These are phyloP conservation scores for Microtus richardsoni DNA, from an alignment of 2,113 vertebrate species.

Conservation along the genomic window DNA sequence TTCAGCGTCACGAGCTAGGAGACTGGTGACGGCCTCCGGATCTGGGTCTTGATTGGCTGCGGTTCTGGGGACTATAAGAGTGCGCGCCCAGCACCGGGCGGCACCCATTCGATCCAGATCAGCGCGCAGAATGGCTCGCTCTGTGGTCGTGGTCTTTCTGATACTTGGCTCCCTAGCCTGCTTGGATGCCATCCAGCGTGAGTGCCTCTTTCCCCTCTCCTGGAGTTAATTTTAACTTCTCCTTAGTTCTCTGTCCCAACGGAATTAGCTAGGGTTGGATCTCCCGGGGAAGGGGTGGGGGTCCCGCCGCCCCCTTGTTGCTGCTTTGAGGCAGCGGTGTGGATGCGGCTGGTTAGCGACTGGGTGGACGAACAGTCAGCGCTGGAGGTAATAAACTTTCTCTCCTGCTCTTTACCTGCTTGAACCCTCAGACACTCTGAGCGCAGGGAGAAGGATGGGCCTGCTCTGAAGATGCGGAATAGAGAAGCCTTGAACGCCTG, in stretches of 20 bases:
- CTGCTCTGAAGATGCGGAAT: neutral
- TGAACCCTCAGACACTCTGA: rapidly evolving
- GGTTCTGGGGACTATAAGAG: rapidly evolving
- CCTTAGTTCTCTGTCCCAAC: neutral
- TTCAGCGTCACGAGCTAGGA: rapidly evolving
- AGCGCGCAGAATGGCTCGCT: neutral
- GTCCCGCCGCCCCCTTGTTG: neutral
- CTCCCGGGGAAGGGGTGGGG: neutral
- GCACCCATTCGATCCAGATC: rapidly evolving
- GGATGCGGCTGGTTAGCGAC: neutral
- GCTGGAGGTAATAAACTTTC: neutral
- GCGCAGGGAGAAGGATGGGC: neutral
- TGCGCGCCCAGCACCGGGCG: rapidly evolving
- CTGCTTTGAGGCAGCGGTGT: neutral
- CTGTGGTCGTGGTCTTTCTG: rapidly evolving
- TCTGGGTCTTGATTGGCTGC: conserved; percentile 54
- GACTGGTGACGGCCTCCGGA: conserved; percentile 45
- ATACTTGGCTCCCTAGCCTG: neutral
- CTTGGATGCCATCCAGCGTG: neutral
- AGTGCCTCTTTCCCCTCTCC: neutral
- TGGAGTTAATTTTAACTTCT: too few species aligned
- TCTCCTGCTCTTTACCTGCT: neutral
- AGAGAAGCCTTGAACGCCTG: neutral
- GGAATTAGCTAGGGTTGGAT: neutral
- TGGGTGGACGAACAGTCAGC: neutral